Evolutionary conservation across 2,113 vertebrate genomes (phyloP), one percentile per base, ranked within the genome.

Genomic region (Platysternon megacephalum): DNA sequence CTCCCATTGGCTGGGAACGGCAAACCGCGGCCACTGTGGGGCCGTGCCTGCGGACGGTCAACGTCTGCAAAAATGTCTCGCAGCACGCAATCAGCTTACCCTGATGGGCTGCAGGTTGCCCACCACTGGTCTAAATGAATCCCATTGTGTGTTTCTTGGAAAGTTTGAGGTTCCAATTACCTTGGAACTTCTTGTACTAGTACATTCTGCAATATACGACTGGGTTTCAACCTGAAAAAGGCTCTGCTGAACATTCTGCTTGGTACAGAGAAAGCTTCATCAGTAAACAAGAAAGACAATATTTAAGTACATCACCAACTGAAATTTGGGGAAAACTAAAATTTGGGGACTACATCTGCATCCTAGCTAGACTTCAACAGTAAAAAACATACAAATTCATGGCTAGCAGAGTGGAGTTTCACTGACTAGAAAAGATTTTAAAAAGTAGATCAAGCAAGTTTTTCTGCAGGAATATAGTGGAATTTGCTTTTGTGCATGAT

Each of bases 381-480:
- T 85, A 51, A 76, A 53, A 7, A n/a, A 93, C 68, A 48, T 58
- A 88, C 8, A 39, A 24, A 90, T 22, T 82, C 94, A 94, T 90
- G 76, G 76, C 86, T 87, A 84, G 79, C 86, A 87, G 76, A 65
- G 90, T 58, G 49, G 16, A 95, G 76, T 49, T 94, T 32, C 79
- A 90, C 82, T 82, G 79, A 22, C 79, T 61, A 61, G 94, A 49
- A 26, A 72, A 29, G 19, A 85, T 42, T 1, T 0, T 42, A 5
- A 90, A 76, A 8, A 6, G 24, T 78, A 89, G 68, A 94, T 94
- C 87, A 58, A 68, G n/a, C 88, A 85, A 91, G 68, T 55, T 72
- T 93, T 94, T 94, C 86, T 12, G 87, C 94, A 86, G 94, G 93
- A 91, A 89, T 55, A 68, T 89, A 93, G 55, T 93, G 93, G 68